A percentile compares a stretch with the other conserved stretches of the same genome.
Evolutionary conservation across 2,797 vertebrate species (phyloP).

Genomic region (Sebastes elongatus): DNA sequence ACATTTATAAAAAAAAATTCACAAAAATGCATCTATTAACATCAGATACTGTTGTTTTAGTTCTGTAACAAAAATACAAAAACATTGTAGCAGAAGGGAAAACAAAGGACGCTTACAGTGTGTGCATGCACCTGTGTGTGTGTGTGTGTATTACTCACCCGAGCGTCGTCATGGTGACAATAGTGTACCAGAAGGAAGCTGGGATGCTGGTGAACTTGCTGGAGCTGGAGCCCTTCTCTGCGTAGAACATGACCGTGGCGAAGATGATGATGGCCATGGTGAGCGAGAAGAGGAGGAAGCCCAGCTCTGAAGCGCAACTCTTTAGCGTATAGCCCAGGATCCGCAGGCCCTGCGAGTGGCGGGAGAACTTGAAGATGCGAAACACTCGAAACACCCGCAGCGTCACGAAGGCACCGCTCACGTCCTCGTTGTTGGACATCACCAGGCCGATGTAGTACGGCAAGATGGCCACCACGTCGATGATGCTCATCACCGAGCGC

Average conservation of each 20-base stretch:
- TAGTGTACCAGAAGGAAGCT: conserved; percentile 99
- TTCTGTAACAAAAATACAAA: background rate
- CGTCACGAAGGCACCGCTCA: conserved; percentile 97
- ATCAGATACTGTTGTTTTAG: background rate
- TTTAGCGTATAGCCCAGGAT: conserved; percentile 99
- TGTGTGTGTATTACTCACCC: conserved; percentile 86
- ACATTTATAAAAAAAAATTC: conserved; percentile 22
- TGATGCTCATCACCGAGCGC: conserved; percentile 98
- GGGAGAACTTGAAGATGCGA: conserved; percentile 99
- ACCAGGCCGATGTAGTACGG: conserved; percentile 98
- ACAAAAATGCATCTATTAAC: conserved; percentile 16
- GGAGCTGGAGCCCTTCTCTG: conserved; percentile 97
- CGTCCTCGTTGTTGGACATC: conserved; percentile 98
- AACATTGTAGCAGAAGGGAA: background rate
- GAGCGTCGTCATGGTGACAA: conserved; percentile 98
- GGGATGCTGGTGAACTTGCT: conserved; percentile 99
- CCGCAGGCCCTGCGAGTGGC: conserved; percentile 96
- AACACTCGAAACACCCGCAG: conserved; percentile 96
- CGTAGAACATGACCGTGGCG: conserved; percentile 99
- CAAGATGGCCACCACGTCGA: conserved; percentile 97
- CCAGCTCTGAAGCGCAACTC: conserved; percentile 98
- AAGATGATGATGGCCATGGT: conserved; percentile 99
- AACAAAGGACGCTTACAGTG: background rate
- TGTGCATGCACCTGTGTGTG: background rate
- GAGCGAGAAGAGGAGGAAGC: conserved; percentile 99